Conservation (phyloP, 2,797 vertebrate genomes). For the Artibeus lituratus region DNA sequence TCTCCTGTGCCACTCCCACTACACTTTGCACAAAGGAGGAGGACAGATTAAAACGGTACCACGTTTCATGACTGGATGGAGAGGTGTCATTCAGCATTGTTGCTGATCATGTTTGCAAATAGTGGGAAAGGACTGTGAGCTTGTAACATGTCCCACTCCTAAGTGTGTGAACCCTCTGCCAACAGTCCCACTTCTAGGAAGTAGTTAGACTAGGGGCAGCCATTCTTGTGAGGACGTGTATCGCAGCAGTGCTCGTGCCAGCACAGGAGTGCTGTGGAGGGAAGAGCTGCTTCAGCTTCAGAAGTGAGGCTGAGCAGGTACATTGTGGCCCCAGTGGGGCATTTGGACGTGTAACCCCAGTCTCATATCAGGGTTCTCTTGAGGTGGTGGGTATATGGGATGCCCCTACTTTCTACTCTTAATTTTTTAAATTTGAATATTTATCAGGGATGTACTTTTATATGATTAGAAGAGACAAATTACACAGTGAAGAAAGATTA, state of each 20-base stretch:
- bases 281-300: not conserved
- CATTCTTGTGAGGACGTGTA: not conserved
- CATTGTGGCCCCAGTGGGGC: accelerated
- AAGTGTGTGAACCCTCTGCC: not conserved
- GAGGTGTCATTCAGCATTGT: not conserved
- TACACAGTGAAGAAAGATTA: not conserved
- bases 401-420: not conserved
- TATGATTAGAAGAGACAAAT: not conserved
- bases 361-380: not conserved
- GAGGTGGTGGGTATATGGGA: not conserved
- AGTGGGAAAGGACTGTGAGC: too few relatives aligned
- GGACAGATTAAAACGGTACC: not conserved
- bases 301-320: not conserved
- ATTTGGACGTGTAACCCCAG: not conserved
- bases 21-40: not conserved
- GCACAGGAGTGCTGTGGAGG: not conserved
- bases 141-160: not conserved
- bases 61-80: not conserved
- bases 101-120: not conserved
- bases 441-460: not conserved
- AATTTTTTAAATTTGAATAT: not conserved
- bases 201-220: not conserved
- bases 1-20: not conserved
- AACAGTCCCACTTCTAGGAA: not conserved
- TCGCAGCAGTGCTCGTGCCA: accelerated